A percentile compares a stretch with the other conserved stretches of the same genome.
phyloP scores from a whole-genome alignment of 2,113 vertebrate genomes.

The Tupaia chinensis region DNA sequence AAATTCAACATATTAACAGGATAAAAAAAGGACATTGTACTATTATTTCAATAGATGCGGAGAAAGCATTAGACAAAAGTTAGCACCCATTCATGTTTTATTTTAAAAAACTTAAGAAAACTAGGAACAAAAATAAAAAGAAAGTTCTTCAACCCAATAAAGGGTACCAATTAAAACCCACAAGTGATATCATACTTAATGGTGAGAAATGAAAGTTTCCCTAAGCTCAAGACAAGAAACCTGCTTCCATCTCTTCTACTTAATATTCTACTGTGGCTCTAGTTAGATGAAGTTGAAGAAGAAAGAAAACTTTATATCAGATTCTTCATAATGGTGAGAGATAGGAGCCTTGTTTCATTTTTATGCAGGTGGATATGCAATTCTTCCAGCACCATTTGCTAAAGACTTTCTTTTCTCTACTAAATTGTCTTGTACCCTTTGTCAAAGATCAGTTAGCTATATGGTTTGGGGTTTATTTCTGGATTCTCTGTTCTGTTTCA shows the following conservation, averaged over 20 bases:
- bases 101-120: neutral
- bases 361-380: neutral
- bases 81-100: neutral
- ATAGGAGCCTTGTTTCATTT: neutral
- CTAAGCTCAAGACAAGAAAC: neutral
- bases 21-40: neutral
- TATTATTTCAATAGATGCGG: neutral
- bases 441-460: no score
- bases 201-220: neutral
- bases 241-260: neutral
- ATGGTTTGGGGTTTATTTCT: no score
- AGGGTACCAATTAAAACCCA: neutral
- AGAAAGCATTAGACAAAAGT: neutral
- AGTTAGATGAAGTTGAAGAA: neutral
- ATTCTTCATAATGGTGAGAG: neutral
- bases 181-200: neutral
- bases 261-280: neutral
- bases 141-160: neutral
- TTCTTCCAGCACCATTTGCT: neutral
- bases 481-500: no score
- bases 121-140: neutral
- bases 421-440: no score
- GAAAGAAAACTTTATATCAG: neutral
- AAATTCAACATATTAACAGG: slow-evolving; percentile 19
- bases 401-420: neutral